Base-by-base conservation (phyloP, 64 coral and sea anemone species). In the Actinia equina region DNA sequence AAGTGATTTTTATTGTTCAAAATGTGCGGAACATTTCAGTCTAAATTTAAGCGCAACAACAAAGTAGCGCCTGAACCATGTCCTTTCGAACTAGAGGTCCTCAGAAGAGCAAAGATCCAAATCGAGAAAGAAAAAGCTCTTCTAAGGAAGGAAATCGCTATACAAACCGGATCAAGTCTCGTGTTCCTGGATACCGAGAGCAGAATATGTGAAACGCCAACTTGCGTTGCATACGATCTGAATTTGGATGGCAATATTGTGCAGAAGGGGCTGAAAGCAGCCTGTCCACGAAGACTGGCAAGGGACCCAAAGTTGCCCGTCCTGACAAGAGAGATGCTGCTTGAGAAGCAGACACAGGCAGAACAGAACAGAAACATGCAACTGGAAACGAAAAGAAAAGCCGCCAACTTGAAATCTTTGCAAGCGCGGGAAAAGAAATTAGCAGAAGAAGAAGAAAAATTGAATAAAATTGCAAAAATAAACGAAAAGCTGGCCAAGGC, bases 261-360 rank as follows among this genome's bases (percentile, higher is more conserved):
- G 58, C 58, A 15, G 1, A 60, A 60, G 18, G 58, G 58, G 18
- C 58, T 60, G 58, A 60, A 60, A 60, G 18, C 58, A 60, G 18
- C 58, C 58, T 18, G 58, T 60, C 58, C 58, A 60, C 58, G 58
- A 60, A 77, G 14, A 77, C 71, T 77, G n/a, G 22, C 71, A 37
- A 77, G 71, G 26, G 71, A 77, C 26, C 71, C 71, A 1, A 19
- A 77, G 13, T 43, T 77, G n/a, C 71, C 71, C 2, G 71, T 77
- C 41, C 71, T 77, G 6, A 77, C 71, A 77, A 77, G 41, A 43
- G 71, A 77, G 71, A 77, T 77, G 71, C 71, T 77, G n/a, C 71
- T 77, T 30, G 23, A 77, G 22, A 77, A 77, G 41, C 71, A 77
- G 41, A 25, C 22, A 25, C 23, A 77, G 71, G 71, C 71, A 77